Conservation (phyloP, 2,113 vertebrate genomes). For the Ctenodactylus gundi region DNA sequence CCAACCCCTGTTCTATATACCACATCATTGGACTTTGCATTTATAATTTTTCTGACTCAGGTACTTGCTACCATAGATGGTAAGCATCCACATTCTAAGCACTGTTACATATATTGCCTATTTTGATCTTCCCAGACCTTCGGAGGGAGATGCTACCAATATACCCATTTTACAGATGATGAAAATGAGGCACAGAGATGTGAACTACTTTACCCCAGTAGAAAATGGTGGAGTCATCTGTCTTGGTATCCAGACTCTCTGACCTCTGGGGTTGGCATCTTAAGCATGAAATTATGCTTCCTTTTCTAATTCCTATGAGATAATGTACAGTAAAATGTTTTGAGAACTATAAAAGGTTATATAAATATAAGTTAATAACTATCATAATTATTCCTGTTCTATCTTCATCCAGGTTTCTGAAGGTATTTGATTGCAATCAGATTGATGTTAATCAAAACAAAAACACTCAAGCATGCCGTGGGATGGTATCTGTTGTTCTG, state of each 20-base stretch:
- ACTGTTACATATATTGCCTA: not conserved
- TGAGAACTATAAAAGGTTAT: slow-evolving; percentile 28
- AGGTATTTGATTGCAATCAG: slow-evolving; percentile 37
- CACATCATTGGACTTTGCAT: not conserved
- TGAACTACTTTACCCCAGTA: not conserved
- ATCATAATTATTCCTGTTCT: slow-evolving; percentile 30
- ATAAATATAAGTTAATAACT: slow-evolving; percentile 55
- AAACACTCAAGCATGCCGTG: slow-evolving; percentile 2
- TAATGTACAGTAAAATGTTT: not conserved
- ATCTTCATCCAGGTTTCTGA: slow-evolving; percentile 51
- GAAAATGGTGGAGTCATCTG: not conserved
- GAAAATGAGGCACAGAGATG: not conserved
- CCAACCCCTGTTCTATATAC: not conserved
- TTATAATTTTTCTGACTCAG: not conserved
- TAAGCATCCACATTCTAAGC: not conserved
- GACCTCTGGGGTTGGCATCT: not conserved
- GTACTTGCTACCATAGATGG: not conserved
- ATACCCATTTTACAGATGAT: not conserved
- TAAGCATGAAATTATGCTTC: not conserved
- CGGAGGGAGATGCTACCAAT: not conserved
- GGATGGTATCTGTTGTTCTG: slow-evolving; percentile 53
- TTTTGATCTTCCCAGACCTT: not conserved
- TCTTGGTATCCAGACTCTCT: not conserved
- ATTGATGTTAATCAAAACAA: slow-evolving; percentile 40
- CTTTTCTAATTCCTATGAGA: slow-evolving; percentile 36